These are phyloP conservation scores for Cavia porcellus DNA, from an alignment of 2,113 vertebrate species.

Conservation along the genomic window DNA sequence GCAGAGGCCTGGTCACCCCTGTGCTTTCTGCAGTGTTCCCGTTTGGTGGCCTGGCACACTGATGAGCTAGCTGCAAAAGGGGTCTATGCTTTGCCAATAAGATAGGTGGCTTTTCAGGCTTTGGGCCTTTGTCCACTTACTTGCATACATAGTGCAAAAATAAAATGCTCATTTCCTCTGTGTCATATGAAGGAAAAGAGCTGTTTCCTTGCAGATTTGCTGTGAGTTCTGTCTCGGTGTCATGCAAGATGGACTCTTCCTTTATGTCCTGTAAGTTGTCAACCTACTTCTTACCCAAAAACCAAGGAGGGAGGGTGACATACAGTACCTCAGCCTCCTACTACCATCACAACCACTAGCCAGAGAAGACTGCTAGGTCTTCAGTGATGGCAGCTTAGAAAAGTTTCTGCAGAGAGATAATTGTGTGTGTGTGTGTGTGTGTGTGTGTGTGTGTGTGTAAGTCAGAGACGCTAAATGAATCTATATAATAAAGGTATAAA, in stretches of 20 bases:
- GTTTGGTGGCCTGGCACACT: neutral
- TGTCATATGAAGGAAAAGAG: neutral
- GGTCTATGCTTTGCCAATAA: neutral
- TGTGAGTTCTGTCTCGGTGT: neutral
- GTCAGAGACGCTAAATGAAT: constrained; percentile 31
- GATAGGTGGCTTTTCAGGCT: neutral
- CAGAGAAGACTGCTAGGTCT: neutral
- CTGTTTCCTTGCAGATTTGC: neutral
- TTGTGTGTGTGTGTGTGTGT: neutral
- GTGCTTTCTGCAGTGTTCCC: neutral
- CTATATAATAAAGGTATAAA: neutral
- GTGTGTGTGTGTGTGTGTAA: neutral
- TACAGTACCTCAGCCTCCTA: neutral
- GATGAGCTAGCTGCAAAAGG: neutral
- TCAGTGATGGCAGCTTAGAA: neutral
- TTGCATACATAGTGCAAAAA: neutral
- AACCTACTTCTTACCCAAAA: neutral
- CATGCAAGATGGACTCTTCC: neutral
- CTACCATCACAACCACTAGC: neutral
- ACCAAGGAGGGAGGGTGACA: neutral
- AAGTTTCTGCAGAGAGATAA: neutral
- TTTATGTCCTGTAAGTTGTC: neutral
- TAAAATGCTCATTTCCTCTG: neutral
- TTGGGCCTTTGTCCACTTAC: neutral
- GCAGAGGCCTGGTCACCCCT: neutral